These are phyloP conservation scores for Oscheius sp. DNA, from an alignment of 2,888 invertebrate genomes.

Conservation along the genomic window DNA sequence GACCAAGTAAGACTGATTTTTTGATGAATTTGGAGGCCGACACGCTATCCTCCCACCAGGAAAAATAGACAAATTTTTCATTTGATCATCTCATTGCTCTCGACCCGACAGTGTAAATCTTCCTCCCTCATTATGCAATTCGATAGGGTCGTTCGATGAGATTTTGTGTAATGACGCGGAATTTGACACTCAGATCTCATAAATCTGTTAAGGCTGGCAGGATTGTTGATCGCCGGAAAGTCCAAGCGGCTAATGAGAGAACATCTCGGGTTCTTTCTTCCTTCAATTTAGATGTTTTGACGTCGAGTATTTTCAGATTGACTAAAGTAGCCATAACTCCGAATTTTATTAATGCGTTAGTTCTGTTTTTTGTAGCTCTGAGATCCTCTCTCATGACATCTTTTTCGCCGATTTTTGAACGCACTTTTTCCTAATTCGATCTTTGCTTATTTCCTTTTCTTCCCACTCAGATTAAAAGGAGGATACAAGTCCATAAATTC, in stretches of 20 bases:
- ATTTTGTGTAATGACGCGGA: not conserved
- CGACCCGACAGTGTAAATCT: too few species aligned
- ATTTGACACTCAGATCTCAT: not conserved
- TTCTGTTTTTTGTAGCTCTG: not conserved
- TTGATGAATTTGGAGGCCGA: too few species aligned
- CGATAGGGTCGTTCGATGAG: too few species aligned
- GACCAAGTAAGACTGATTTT: too few species aligned
- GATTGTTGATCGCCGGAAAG: conserved; percentile 11
- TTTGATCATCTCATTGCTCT: too few species aligned
- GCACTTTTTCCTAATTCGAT: not conserved
- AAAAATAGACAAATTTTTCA: too few species aligned
- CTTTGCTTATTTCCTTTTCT: not conserved
- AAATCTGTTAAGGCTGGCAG: conserved; percentile 14
- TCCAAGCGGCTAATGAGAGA: not conserved
- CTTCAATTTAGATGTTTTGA: not conserved
- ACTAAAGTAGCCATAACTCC: not conserved
- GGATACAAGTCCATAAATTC: conserved; percentile 1
- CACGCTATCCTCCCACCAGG: too few species aligned
- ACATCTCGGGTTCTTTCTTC: not conserved
- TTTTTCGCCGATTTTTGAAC: not conserved
- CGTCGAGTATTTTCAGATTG: not conserved
- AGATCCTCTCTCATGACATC: not conserved
- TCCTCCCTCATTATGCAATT: too few species aligned
- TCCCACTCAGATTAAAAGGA: not conserved
- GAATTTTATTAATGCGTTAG: not conserved